A percentile compares a stretch with the other conserved stretches of the same genome.
These are phyloP conservation scores for Archilochus colubris DNA, from an alignment of 2,113 vertebrate species.

Conservation along the genomic window DNA sequence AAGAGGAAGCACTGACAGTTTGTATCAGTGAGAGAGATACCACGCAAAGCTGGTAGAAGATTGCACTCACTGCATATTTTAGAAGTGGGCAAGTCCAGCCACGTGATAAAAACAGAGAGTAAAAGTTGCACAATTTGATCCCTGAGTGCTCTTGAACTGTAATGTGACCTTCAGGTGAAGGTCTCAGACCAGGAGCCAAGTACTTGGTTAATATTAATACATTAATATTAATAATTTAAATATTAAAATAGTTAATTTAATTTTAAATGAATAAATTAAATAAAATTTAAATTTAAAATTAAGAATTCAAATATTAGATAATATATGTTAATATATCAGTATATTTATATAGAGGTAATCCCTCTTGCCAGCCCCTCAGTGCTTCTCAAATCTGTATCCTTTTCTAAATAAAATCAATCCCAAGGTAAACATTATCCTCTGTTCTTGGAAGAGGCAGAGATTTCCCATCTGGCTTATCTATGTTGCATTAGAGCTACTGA, in stretches of 20 bases:
- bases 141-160: background rate
- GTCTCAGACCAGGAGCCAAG: background rate
- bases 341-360: background rate
- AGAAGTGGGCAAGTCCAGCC: background rate
- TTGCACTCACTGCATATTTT: rapidly evolving
- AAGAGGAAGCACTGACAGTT: background rate
- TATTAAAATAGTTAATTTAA: too few species aligned
- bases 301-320: too few species aligned
- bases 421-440: rapidly evolving
- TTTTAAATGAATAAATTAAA: too few species aligned
- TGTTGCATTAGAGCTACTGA: background rate
- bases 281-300: too few species aligned
- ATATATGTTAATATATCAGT: too few species aligned
- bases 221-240: too few species aligned
- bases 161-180: background rate
- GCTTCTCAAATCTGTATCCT: background rate
- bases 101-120: background rate
- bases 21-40: background rate
- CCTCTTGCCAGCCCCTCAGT: background rate
- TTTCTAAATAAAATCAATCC: background rate
- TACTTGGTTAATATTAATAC: background rate
- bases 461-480: background rate
- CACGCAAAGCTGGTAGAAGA: too few species aligned
- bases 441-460: background rate
- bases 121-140: background rate